Conservation (phyloP, 2,113 vertebrate species). For the Tursiops truncatus region DNA sequence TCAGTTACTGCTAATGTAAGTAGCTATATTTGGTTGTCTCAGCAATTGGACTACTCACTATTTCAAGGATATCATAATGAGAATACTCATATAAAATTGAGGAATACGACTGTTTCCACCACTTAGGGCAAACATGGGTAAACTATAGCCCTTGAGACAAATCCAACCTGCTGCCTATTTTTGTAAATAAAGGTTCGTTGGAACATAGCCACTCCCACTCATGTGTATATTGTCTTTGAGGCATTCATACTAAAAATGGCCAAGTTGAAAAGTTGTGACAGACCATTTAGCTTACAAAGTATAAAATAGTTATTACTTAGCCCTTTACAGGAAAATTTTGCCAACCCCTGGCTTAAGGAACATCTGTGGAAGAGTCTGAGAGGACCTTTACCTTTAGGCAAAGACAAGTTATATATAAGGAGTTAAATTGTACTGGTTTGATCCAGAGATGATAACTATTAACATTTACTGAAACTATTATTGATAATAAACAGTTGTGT, state of each 20-base stretch:
- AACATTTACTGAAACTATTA: not conserved
- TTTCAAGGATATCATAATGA: not conserved
- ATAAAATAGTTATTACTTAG: not conserved
- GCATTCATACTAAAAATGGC: not conserved
- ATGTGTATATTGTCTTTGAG: not conserved
- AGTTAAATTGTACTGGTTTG: not conserved
- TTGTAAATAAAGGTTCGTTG: not conserved
- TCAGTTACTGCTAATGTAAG: not conserved
- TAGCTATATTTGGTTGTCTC: not conserved
- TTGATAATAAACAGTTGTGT: not conserved
- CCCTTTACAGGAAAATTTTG: not conserved
- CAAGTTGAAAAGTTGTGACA: not conserved
- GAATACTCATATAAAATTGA: not conserved
- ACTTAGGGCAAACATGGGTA: not conserved
- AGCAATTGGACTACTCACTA: not conserved
- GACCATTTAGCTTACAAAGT: not conserved
- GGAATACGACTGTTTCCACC: not conserved
- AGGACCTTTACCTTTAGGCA: not conserved
- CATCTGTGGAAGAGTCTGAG: not conserved
- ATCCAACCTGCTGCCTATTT: not conserved
- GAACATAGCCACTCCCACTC: not conserved
- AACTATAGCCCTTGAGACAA: not conserved
- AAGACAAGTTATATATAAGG: not conserved
- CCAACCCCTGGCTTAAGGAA: not conserved
- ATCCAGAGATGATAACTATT: not conserved